Percentiles rank a stretch among this genome's conserved stretches.
Conservation (phyloP, 2,113 vertebrate species). For the Progne subis region DNA sequence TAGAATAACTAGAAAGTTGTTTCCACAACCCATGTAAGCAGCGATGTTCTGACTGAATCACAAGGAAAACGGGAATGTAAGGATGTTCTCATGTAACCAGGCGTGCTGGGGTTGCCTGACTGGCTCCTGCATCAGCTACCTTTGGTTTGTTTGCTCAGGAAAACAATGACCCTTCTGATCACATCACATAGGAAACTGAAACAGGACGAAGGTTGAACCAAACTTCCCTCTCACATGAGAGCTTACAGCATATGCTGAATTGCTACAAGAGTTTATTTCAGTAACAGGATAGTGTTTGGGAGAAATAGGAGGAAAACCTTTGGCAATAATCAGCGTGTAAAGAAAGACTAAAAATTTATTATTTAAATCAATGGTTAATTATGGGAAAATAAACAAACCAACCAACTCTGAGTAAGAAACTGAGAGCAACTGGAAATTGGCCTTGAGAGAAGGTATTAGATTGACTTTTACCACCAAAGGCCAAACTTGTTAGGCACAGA, state of each 20-base stretch:
- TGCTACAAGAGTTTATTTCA: neutral
- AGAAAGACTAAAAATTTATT: neutral
- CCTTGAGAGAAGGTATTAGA: neutral
- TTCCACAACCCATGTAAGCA: neutral
- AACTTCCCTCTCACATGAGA: neutral
- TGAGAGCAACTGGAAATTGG: neutral
- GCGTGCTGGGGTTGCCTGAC: neutral
- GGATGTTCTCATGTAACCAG: neutral
- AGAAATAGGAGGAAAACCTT: neutral
- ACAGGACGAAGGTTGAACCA: neutral
- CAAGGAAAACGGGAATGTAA: neutral
- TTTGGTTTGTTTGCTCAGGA: neutral
- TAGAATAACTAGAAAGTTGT: neutral
- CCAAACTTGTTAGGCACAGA: neutral
- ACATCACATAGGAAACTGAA: accelerated
- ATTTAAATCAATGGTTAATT: neutral
- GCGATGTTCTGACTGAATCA: neutral
- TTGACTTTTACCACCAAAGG: neutral
- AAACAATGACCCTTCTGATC: neutral
- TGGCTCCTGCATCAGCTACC: neutral
- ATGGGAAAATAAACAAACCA: neutral
- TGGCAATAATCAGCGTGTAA: neutral
- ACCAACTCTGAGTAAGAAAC: neutral
- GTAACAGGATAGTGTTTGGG: neutral
- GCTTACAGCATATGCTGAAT: neutral